phyloP scores from a whole-genome alignment of 1,140 invertebrate genomes.

The Atta colombica region DNA sequence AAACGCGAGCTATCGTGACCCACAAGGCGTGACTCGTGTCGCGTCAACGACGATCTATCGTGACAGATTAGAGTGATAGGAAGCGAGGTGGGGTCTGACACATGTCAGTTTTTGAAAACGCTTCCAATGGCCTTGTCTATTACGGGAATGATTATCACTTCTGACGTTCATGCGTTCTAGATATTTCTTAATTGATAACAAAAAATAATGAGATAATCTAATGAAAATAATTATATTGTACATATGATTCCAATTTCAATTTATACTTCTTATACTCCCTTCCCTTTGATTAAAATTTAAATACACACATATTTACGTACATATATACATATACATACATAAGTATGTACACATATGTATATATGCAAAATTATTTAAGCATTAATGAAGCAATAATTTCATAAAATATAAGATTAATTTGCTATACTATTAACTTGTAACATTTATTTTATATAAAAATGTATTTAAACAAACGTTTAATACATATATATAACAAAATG shows the following conservation, averaged over 20 bases:
- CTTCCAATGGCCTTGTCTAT: slow-evolving; percentile 46
- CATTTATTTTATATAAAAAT: neutral
- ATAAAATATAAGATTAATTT: slow-evolving; percentile 7
- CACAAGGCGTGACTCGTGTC: slow-evolving; percentile 57
- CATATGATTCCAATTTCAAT: neutral
- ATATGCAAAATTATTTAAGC: neutral
- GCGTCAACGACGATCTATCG: slow-evolving; percentile 61
- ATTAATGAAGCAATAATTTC: neutral
- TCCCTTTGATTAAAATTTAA: neutral
- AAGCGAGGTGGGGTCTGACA: slow-evolving; percentile 65
- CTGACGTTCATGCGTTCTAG: slow-evolving; percentile 14
- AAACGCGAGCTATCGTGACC: slow-evolving; percentile 66
- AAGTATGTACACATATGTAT: no score
- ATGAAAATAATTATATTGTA: neutral
- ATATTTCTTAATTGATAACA: slow-evolving; percentile 47
- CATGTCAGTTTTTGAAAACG: slow-evolving; percentile 61
- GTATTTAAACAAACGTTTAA: slow-evolving; percentile 20
- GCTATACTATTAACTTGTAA: neutral
- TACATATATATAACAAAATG: neutral
- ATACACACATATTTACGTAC: neutral
- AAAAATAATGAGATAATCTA: slow-evolving; percentile 1
- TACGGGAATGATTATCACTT: slow-evolving; percentile 49
- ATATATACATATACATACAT: neutral
- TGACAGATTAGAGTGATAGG: slow-evolving; percentile 61
- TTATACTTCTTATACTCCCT: neutral